phyloP scores from a whole-genome alignment of 2,888 invertebrate genomes.

The Ophion ellenae region DNA sequence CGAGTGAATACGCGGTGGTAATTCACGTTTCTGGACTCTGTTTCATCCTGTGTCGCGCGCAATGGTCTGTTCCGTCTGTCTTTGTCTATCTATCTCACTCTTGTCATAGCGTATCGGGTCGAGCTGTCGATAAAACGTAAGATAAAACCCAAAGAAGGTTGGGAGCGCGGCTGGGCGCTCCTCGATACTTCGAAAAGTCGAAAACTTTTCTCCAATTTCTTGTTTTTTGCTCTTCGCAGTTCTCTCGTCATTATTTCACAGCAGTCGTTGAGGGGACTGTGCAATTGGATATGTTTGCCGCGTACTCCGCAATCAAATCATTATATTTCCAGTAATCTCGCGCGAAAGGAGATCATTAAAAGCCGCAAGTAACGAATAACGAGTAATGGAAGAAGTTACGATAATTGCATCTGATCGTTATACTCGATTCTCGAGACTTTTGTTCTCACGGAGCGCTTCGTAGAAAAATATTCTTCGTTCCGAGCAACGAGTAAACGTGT shows the following conservation, averaged over 20 bases:
- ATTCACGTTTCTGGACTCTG: conserved; percentile 62
- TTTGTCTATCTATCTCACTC: conserved; percentile 21
- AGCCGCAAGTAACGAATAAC: neutral
- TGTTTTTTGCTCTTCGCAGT: neutral
- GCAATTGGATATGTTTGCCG: neutral
- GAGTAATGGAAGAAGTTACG: neutral
- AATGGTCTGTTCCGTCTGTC: conserved; percentile 21
- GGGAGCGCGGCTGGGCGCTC: conserved; percentile 4
- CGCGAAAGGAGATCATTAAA: neutral
- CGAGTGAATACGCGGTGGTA: conserved; percentile 67
- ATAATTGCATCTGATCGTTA: neutral
- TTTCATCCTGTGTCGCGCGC: conserved; percentile 58
- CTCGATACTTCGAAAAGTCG: neutral
- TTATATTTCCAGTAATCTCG: neutral
- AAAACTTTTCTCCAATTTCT: neutral
- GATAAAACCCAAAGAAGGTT: conserved; percentile 27
- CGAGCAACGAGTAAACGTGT: neutral
- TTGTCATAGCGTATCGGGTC: conserved; percentile 55
- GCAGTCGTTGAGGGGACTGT: neutral
- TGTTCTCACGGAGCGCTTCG: neutral
- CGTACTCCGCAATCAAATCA: neutral
- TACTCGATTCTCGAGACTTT: neutral
- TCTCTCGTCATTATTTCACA: neutral
- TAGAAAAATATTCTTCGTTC: conserved; percentile 5
- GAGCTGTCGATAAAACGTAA: conserved; percentile 67